A percentile compares a stretch with the other conserved stretches of the same genome.
Evolutionary conservation across 2,888 invertebrate species (phyloP).

Genomic region (Steinernema scapterisci): DNA sequence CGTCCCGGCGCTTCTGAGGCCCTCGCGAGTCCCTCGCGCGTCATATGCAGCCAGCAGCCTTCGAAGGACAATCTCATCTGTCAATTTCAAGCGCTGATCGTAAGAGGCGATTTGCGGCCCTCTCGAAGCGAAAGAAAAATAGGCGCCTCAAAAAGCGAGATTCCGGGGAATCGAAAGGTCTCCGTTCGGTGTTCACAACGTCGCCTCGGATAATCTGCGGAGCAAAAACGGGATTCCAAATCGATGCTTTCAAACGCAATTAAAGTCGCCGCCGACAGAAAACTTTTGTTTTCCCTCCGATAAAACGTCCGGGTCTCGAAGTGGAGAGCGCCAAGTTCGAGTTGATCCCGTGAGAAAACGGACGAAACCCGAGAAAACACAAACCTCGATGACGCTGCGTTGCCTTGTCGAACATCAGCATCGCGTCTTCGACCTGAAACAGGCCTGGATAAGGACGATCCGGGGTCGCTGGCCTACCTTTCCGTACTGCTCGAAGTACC

Average conservation of each 20-base stretch:
- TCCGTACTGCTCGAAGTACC: slow-evolving; percentile 99
- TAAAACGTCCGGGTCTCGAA: background rate
- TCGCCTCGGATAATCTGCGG: background rate
- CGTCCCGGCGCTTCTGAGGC: background rate
- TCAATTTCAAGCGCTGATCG: background rate
- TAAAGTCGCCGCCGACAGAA: background rate
- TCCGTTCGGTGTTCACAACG: background rate
- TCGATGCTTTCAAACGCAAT: background rate
- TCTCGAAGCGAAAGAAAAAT: too few species aligned
- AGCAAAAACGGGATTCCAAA: background rate
- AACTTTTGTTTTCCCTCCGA: background rate
- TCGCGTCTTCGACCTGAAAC: slow-evolving; percentile 97
- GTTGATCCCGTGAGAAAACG: background rate
- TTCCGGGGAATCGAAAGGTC: too few species aligned
- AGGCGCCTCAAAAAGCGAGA: too few species aligned
- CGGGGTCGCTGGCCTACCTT: slow-evolving; percentile 76
- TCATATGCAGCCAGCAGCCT: slow-evolving; percentile 18
- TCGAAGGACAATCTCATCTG: slow-evolving; percentile 20
- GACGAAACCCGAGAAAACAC: background rate
- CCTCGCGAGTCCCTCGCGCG: background rate
- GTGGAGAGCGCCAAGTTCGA: background rate
- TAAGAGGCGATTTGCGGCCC: background rate
- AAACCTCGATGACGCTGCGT: slow-evolving; percentile 95
- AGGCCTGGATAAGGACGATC: background rate
- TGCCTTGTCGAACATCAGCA: slow-evolving; percentile 99